Evolutionary conservation across 2,797 vertebrate species (phyloP), one percentile per base, ranked within the genome.

Genomic region (Petrocephalus schoutedeni): DNA sequence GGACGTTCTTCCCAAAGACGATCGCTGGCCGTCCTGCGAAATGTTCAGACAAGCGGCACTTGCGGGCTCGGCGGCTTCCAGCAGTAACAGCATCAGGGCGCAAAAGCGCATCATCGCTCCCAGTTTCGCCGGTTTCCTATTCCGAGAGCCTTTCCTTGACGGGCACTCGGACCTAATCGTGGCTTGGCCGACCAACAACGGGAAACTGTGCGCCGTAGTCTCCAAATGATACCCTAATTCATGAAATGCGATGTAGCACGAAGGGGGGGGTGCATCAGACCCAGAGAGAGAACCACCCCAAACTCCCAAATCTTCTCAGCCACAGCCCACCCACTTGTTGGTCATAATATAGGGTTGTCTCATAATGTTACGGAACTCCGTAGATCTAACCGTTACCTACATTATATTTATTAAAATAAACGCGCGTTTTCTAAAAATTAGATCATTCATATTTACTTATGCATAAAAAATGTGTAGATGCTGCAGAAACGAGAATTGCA

Each of bases 11-110:
- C 28, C 82, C 14, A 14, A 21, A 36, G 59, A 21, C 28, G 32
- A 56, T 54, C n/a, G 19, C 12, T 56, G 45, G 10, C 12, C 45
- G 12, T 16, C 56, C 74, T 21, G 0, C 87, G 45, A 64, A 3
- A n/a, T 58, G 32, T 61, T 53, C 2, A 2, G 23, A 14, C 36
- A 89, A n/a, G 19, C 49, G 57, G 89, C 88, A 0, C 89, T 89
- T 16, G 91, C 91, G 58, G 90, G 91, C 88, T 94, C 93, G 23
- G 87, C 88, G n/a, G 83, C 82, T 53, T 91, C 88, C 36, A 92
- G 8, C 19, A 88, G 89, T 10, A 94, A 57, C 0, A 95, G n/a
- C 84, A 94, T 0, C 2, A 94, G 58, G 51, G 5, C 19, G 88
- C 90, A 89, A 86, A 56, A 88, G 89, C 0, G 54, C 85, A 84